Percentiles rank a stretch among this genome's conserved stretches.
Conservation (phyloP, 2,113 vertebrate species). For the Azemiops feae region DNA sequence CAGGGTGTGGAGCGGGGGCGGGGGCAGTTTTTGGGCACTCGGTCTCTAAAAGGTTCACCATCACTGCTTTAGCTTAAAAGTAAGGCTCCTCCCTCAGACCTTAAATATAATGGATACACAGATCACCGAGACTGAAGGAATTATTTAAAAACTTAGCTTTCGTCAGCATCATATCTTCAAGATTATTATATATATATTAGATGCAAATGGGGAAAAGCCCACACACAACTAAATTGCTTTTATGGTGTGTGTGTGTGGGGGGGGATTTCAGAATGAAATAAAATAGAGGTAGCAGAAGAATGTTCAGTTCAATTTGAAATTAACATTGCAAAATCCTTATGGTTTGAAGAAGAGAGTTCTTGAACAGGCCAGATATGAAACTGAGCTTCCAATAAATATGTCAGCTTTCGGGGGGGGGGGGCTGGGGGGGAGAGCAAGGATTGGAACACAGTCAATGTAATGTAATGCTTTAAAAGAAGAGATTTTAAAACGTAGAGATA, state of each 20-base stretch:
- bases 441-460: not conserved
- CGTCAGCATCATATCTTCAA: no score
- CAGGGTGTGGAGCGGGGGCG: no score
- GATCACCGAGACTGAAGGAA: no score
- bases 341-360: not conserved
- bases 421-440: not conserved
- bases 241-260: not conserved
- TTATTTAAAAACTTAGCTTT: no score
- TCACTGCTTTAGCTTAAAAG: no score
- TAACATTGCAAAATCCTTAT: not conserved
- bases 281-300: not conserved
- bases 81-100: not conserved
- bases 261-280: not conserved
- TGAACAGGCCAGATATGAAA: not conserved
- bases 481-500: no score
- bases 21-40: no score
- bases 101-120: not conserved
- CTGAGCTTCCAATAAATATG: not conserved
- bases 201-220: not conserved
- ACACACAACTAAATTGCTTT: not conserved
- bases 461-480: not conserved
- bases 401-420: not conserved
- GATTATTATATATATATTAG: no score
- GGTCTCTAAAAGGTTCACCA: no score
- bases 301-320: not conserved